A percentile compares a stretch with the other conserved stretches of the same genome.
Evolutionary conservation across 2,888 invertebrate genomes (phyloP).

Genomic region (Nymphalis urticae): DNA sequence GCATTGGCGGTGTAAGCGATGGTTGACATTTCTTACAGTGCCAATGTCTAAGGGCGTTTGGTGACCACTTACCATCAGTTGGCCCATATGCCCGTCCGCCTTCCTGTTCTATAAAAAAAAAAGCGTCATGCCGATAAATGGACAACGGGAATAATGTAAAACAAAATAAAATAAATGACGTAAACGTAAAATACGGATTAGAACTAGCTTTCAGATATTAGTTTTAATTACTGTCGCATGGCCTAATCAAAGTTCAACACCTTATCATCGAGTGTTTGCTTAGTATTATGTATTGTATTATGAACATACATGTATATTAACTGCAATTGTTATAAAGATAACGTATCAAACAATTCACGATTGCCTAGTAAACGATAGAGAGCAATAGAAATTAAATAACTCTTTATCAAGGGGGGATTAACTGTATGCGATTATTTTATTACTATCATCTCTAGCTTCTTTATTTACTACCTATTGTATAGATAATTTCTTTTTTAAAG

Average conservation of each 20-base stretch:
- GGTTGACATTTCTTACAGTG: too few species aligned
- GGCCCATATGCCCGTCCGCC: too few species aligned
- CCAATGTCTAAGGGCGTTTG: too few species aligned
- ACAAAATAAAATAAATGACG: too few species aligned
- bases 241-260: not conserved
- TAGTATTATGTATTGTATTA: not conserved
- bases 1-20: too few species aligned
- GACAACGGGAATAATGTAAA: too few species aligned
- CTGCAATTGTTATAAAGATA: constrained; percentile 26
- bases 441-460: not conserved
- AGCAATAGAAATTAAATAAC: constrained; percentile 17
- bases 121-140: too few species aligned
- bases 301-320: not conserved
- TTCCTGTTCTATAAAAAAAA: too few species aligned
- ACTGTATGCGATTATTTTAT: constrained; percentile 11
- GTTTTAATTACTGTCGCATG: not conserved
- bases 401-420: constrained; percentile 14
- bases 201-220: not conserved
- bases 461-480: too few species aligned
- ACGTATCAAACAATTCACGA: constrained; percentile 24
- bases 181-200: not conserved
- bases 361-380: constrained; percentile 23
- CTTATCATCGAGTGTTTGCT: constrained; percentile 14
- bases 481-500: too few species aligned
- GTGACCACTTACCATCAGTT: too few species aligned